Percentiles rank a stretch among this genome's conserved stretches.
These are phyloP conservation scores for Chymomyza procnemis DNA, from an alignment of 2,888 invertebrate genomes.

Conservation along the genomic window DNA sequence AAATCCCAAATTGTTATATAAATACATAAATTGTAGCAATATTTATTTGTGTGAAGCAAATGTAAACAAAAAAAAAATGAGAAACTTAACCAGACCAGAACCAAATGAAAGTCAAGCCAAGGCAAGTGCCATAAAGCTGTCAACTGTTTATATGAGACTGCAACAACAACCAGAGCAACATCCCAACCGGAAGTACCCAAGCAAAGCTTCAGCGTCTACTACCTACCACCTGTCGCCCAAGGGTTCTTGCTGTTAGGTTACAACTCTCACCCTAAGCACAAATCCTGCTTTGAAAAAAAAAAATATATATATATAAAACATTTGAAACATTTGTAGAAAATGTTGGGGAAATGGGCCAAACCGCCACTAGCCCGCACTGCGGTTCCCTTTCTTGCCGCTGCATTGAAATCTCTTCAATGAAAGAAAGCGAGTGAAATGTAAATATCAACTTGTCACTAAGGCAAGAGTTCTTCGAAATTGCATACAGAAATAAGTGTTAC, in stretches of 20 bases:
- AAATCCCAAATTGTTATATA: conserved; percentile 18
- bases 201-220: neutral
- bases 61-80: conserved; percentile 19
- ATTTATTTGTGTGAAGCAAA: conserved; percentile 42
- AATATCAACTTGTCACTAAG: conserved; percentile 20
- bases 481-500: conserved; percentile 26
- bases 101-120: conserved; percentile 16
- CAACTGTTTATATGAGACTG: neutral
- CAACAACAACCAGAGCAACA: neutral
- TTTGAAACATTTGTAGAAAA: conserved; percentile 39
- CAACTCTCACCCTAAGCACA: conserved; percentile 16
- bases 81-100: conserved; percentile 19
- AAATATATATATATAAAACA: conserved; percentile 24
- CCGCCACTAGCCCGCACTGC: neutral
- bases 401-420: conserved; percentile 21
- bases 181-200: neutral
- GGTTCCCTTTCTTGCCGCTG: neutral
- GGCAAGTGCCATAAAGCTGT: conserved; percentile 14
- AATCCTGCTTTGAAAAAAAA: neutral
- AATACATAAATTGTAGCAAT: conserved; percentile 52
- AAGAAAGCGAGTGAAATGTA: conserved; percentile 44
- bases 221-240: conserved; percentile 9
- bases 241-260: conserved; percentile 11
- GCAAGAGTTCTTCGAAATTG: neutral
- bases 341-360: conserved; percentile 12